Conservation (phyloP, 1,140 invertebrate genomes). For the Neomicropteryx cornuta region DNA sequence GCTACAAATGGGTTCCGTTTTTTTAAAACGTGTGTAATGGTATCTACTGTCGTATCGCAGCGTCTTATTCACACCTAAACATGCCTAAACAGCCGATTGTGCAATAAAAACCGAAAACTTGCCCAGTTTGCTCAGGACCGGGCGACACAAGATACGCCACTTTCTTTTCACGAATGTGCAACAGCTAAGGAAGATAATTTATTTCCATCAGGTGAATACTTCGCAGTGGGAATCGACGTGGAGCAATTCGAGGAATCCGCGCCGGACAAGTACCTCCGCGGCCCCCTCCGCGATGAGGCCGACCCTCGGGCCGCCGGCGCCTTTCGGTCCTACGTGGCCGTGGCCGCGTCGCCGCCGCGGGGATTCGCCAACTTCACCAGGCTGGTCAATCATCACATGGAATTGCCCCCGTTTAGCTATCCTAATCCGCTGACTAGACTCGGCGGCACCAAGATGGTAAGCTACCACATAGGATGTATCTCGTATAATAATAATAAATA, state of each 20-base stretch:
- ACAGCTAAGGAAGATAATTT: too few relatives aligned
- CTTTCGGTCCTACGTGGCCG: constrained; percentile 64
- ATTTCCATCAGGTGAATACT: constrained; percentile 81
- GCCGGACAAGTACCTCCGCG: constrained; percentile 64
- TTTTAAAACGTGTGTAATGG: too few relatives aligned
- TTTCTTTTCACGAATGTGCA: too few relatives aligned
- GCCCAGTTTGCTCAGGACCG: too few relatives aligned
- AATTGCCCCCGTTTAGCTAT: constrained; percentile 75
- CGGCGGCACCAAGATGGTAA: constrained; percentile 61
- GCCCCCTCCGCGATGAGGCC: constrained; percentile 51
- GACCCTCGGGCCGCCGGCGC: constrained; percentile 39
- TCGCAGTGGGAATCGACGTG: constrained; percentile 81
- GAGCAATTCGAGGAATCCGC: constrained; percentile 70
- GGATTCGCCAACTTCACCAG: constrained; percentile 64
- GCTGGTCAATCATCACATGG: constrained; percentile 67
- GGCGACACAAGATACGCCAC: too few relatives aligned
- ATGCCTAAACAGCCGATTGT: too few relatives aligned
- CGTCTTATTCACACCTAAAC: too few relatives aligned
- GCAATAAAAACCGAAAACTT: too few relatives aligned
- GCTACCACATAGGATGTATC: constrained; percentile 13
- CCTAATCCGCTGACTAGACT: constrained; percentile 61
- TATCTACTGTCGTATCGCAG: too few relatives aligned
- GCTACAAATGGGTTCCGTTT: too few relatives aligned
- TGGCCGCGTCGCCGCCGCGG: constrained; percentile 56
- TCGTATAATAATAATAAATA: neutral